Percentiles rank a stretch among this genome's conserved stretches.
Evolutionary conservation across 2,797 vertebrate genomes (phyloP).

Genomic region (Pseudochirops cupreus): DNA sequence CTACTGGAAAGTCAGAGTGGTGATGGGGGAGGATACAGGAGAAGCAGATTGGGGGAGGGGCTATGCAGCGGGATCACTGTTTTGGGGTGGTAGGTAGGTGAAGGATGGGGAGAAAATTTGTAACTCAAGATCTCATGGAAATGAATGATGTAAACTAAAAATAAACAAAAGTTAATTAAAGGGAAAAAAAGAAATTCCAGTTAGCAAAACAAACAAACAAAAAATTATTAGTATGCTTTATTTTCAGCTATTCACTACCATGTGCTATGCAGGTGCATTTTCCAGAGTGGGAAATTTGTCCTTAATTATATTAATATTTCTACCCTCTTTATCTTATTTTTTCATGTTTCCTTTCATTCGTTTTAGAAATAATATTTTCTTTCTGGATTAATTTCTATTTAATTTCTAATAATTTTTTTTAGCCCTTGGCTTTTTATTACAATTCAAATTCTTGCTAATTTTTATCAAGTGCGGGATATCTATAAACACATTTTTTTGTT

Average conservation of each 20-base stretch:
- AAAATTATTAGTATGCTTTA: not conserved
- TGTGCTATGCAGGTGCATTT: not conserved
- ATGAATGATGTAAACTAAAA: no score
- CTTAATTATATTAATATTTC: not conserved
- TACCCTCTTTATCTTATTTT: not conserved
- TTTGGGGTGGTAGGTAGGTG: no score
- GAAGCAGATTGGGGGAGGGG: no score
- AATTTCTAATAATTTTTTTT: not conserved
- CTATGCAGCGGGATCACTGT: no score
- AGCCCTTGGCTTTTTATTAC: not conserved
- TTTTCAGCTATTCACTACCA: not conserved
- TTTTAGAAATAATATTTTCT: not conserved
- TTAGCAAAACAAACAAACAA: no score
- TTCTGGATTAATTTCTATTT: not conserved
- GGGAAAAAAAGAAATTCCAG: no score
- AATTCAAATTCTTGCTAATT: not conserved
- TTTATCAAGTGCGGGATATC: not conserved
- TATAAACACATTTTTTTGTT: not conserved
- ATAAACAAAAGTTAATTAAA: no score
- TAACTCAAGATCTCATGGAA: no score
- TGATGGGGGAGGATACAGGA: no score
- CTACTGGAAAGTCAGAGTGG: no score
- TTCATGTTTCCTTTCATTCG: no score
- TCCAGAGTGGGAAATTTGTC: not conserved
- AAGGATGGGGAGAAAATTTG: no score